Evolutionary conservation across 1,140 invertebrate genomes (phyloP).

Genomic region (Drosophila tani): DNA sequence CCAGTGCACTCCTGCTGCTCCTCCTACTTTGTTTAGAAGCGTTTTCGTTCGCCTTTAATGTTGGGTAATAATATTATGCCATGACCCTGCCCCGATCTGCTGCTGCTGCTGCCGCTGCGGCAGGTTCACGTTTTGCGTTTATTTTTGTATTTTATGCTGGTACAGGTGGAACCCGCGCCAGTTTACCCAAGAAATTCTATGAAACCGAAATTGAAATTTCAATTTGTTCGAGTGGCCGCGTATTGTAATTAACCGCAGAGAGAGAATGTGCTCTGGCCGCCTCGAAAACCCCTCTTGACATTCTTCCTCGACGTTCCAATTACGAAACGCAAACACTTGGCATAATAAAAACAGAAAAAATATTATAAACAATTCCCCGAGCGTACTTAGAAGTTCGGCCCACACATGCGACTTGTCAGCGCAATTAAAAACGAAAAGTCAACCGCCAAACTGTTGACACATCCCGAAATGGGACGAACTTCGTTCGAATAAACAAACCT

Average conservation of each 20-base stretch:
- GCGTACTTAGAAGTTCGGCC: constrained; percentile 45
- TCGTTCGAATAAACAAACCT: constrained; percentile 58
- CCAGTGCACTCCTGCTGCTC: constrained; percentile 14
- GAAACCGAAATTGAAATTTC: constrained; percentile 52
- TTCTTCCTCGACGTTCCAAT: constrained; percentile 75
- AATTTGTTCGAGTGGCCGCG: constrained; percentile 30
- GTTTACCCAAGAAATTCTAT: constrained; percentile 30
- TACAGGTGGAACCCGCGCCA: constrained; percentile 68
- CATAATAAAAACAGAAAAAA: constrained; percentile 71
- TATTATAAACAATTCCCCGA: constrained; percentile 53
- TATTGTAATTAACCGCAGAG: constrained; percentile 36
- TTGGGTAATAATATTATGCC: constrained; percentile 78
- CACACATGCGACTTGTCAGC: constrained; percentile 53
- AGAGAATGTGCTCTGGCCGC: constrained; percentile 11
- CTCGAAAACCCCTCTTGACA: constrained; percentile 62
- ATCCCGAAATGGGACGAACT: constrained; percentile 50
- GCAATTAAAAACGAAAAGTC: constrained; percentile 61
- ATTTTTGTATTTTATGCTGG: constrained; percentile 77
- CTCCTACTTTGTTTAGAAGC: constrained; percentile 74
- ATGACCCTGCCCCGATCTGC: constrained; percentile 56
- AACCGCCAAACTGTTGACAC: constrained; percentile 60
- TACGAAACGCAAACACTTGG: constrained; percentile 79
- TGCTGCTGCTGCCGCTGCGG: constrained; percentile 35
- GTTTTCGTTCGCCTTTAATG: constrained; percentile 73
- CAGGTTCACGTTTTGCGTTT: constrained; percentile 72